Evolutionary conservation across 2,888 invertebrate species (phyloP).

Genomic region (Andrena bucephala): DNA sequence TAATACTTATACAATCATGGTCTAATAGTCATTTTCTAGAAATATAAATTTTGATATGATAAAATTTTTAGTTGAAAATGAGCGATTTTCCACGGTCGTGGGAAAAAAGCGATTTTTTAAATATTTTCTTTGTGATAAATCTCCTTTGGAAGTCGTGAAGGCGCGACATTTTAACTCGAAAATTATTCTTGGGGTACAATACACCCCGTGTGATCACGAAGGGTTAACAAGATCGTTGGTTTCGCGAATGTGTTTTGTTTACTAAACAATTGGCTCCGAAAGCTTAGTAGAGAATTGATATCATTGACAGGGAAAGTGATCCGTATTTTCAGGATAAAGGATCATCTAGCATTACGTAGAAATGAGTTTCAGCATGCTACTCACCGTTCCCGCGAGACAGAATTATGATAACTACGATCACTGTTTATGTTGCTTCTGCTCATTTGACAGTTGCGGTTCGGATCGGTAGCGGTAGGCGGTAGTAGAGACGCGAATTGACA

Average conservation of each 20-base stretch:
- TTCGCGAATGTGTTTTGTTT: neutral
- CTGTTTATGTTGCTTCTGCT: slow-evolving; percentile 23
- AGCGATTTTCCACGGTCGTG: too few relatives aligned
- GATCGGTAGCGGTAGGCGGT: neutral
- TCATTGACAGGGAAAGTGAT: slow-evolving; percentile 1
- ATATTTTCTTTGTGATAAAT: too few relatives aligned
- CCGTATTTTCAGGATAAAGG: neutral
- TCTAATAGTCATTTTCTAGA: too few relatives aligned
- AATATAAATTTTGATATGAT: too few relatives aligned
- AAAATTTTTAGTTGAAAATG: too few relatives aligned
- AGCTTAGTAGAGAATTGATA: neutral
- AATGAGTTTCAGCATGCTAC: neutral
- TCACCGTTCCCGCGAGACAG: neutral
- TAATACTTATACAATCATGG: too few relatives aligned
- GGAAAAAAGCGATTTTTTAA: too few relatives aligned
- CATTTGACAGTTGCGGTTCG: slow-evolving; percentile 40
- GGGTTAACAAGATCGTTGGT: neutral
- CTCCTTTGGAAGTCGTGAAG: too few relatives aligned
- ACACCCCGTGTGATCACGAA: too few relatives aligned
- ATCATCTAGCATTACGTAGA: neutral
- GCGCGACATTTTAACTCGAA: too few relatives aligned
- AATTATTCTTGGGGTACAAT: too few relatives aligned
- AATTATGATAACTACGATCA: neutral
- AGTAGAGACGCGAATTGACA: slow-evolving; percentile 38
- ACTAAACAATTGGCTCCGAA: neutral